Conservation (phyloP, 2,888 invertebrate species). For the Nephrocerus scutellatus region DNA sequence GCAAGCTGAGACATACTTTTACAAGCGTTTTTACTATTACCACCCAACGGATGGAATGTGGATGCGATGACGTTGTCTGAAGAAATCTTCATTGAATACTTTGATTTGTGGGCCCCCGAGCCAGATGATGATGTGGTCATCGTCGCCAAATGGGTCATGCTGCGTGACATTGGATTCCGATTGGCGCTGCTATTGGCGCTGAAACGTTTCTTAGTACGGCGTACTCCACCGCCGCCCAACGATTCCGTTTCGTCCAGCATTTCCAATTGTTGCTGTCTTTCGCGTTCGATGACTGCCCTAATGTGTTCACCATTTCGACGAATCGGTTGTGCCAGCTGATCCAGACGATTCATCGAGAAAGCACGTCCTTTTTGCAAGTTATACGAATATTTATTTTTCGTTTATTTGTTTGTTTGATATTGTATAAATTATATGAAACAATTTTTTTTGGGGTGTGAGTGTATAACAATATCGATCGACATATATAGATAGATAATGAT, state of each 20-base stretch:
- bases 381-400: conserved; percentile 4
- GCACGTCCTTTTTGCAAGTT: conserved; percentile 63
- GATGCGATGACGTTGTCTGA: conserved; percentile 39
- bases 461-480: too few relatives aligned
- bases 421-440: conserved; percentile 1
- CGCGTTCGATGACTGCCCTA: conserved; percentile 45
- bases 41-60: conserved; percentile 41
- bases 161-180: conserved; percentile 55
- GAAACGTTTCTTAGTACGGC: conserved; percentile 19
- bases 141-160: conserved; percentile 61
- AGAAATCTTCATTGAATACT: conserved; percentile 28
- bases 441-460: too few relatives aligned
- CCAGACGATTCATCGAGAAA: conserved; percentile 88
- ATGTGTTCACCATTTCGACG: conserved; percentile 51
- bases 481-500: too few relatives aligned
- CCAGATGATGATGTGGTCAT: conserved; percentile 22
- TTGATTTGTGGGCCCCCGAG: conserved; percentile 7
- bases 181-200: conserved; percentile 29
- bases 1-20: conserved; percentile 51
- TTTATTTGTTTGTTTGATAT: background rate
- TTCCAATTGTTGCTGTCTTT: conserved; percentile 43
- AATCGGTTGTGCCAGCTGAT: conserved; percentile 71
- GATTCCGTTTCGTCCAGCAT: conserved; percentile 43
- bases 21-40: conserved; percentile 44
- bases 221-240: conserved; percentile 27